Percentiles rank a stretch among this genome's conserved stretches.
phyloP scores from a whole-genome alignment of 1,140 invertebrate species.

The Trichogramma pretiosum region DNA sequence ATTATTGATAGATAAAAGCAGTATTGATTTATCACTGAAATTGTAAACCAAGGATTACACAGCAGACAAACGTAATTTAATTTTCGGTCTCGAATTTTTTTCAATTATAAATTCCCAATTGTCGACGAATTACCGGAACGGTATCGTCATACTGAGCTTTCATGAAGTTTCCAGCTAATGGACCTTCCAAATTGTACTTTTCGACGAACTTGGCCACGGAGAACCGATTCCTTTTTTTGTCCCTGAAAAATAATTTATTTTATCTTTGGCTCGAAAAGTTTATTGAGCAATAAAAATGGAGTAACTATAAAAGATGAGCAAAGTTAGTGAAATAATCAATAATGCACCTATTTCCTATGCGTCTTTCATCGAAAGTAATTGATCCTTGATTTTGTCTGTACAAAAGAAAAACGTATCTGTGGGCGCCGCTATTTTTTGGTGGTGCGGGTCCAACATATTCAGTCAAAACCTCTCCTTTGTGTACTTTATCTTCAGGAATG shows the following conservation, averaged over 20 bases:
- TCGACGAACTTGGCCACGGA: conserved; percentile 58
- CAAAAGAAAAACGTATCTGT: conserved; percentile 61
- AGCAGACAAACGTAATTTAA: too few relatives aligned
- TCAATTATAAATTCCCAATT: conserved; percentile 22
- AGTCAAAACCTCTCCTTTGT: conserved; percentile 51
- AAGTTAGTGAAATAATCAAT: not conserved
- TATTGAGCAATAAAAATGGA: too few relatives aligned
- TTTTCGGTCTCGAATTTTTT: too few relatives aligned
- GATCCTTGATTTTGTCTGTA: conserved; percentile 53
- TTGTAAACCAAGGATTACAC: not conserved
- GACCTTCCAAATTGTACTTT: conserved; percentile 61
- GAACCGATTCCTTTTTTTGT: conserved; percentile 31
- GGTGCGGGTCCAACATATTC: conserved; percentile 60
- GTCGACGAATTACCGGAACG: conserved; percentile 44
- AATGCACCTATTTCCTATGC: conserved; percentile 34
- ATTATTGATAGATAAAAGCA: too few relatives aligned
- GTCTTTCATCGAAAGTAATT: conserved; percentile 41
- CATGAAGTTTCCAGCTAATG: conserved; percentile 69
- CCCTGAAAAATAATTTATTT: too few relatives aligned
- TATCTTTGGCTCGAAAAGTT: too few relatives aligned
- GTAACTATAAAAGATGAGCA: too few relatives aligned
- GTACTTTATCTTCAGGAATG: conserved; percentile 56
- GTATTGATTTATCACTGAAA: not conserved
- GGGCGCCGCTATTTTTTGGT: conserved; percentile 49
- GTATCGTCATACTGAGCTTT: conserved; percentile 66